Evolutionary conservation across 2,113 vertebrate species (phyloP), one percentile per base, ranked within the genome.

Genomic region (Cettia cetti): DNA sequence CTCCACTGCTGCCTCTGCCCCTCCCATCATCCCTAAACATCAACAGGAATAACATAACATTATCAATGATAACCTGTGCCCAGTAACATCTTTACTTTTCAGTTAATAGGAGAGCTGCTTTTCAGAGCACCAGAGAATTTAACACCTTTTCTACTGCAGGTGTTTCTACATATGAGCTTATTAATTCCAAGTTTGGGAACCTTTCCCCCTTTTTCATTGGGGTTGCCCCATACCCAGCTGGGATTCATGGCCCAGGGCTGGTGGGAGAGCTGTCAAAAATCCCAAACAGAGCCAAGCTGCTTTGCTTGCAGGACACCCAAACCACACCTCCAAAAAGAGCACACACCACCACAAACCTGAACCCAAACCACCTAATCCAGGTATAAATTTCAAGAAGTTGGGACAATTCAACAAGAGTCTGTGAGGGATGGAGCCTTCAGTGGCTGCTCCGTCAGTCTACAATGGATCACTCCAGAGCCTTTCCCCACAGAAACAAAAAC

Each of bases 401-500:
- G 65, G 70, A 52, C 1, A 4, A 35, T 37, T 65, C 44, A 11
- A 16, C 1, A 9, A 0, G 13, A 74, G 23, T 30, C 35, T 0
- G 0, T 26, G 68, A 50, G 50, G 50, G 31, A 22, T 22, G 65
- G 49, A 87, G 74, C 28, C 23, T 12, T 40, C 39, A 40, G 9
- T 1, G 1, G 49, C 61, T 42, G 71, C 28, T 33, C 53, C 57
- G 6, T 10, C 6, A 2, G 6, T 2, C 45, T 33, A 6, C 8
- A 1, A 1, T 2, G 39, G 54, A 23, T 15, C 57, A 24, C 66
- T 15, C 27, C 1, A 0, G 57, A 76, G 30, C 74, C 18, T 22
- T 39, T 61, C 22, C n/a, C 35, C 1, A 4, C 56, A 65, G 31
- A 49, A 52, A 21, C 33, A 12, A 71, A 66, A 52, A 27, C 37